A percentile compares a stretch with the other conserved stretches of the same genome.
Evolutionary conservation across 2,888 invertebrate species (phyloP).

Genomic region (Lasioglossum leucozonium): DNA sequence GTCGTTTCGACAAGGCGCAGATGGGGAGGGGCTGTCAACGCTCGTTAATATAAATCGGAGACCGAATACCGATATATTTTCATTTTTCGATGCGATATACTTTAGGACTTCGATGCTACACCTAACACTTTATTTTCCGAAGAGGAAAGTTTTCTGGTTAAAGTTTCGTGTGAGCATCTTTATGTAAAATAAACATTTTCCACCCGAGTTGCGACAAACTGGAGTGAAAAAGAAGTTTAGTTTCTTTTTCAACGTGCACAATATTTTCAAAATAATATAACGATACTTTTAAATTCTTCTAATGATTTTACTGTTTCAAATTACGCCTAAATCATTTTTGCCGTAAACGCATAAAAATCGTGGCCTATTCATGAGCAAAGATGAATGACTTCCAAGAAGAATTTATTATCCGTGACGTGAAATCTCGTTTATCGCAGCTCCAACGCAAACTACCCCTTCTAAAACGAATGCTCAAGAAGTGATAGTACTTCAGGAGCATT

Average conservation of each 20-base stretch:
- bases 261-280: background rate
- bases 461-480: background rate
- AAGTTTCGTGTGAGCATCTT: background rate
- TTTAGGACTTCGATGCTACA: background rate
- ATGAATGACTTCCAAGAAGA: background rate
- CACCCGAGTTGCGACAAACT: background rate
- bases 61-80: background rate
- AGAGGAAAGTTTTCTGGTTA: background rate
- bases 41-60: slow-evolving; percentile 16
- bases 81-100: no score
- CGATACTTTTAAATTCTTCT: no score
- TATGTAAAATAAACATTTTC: background rate
- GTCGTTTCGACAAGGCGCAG: background rate
- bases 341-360: no score
- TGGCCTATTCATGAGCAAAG: background rate
- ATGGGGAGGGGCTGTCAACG: background rate
- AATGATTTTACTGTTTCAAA: background rate
- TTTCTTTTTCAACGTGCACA: background rate
- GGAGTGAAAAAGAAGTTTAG: background rate
- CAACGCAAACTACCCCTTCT: background rate
- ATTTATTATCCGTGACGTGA: background rate
- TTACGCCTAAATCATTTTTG: background rate
- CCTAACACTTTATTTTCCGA: background rate
- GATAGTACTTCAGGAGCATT: background rate
- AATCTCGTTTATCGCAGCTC: background rate